Base-by-base conservation (phyloP, 1,140 invertebrate species). In the Hormaphis cornu region DNA sequence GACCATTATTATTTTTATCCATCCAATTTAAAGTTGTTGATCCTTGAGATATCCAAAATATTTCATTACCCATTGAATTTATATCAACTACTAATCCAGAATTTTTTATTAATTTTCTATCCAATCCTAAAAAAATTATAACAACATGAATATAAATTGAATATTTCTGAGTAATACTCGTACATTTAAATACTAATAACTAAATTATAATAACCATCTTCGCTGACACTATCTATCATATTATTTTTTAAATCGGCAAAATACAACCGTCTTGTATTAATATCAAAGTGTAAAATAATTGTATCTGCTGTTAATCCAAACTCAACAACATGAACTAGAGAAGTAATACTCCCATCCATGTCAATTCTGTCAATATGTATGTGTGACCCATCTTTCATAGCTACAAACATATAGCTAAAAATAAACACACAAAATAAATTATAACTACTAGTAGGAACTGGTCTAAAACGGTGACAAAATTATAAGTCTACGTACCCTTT, bases 361-460 rank as follows among this genome's bases (percentile, higher is more conserved):
- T 79, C 74, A 59, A 84, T 75, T 22, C 83, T 79, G 73, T 86
- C 84, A 18, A 90, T 83, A 35, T 83, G 81, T 18, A 80, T 79
- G 9, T 77, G 42, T 75, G 2, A 79, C 69, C 0, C 76, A 75
- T 8, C 71, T 79, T 69, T 76, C 73, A 14, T 87, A 79, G 85
- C 83, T 0, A 89, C 80, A 69, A 85, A 84, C 81, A 89, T 84
- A n/a, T 82, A 74, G 14, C 85, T 87, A 70, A 18, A 78, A 75
- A 70, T 75, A 75, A 59, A 72, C 70, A 28, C 12, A 12, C 30
- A 33, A 20, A 20, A 16, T 16, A 28, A 52, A 26, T 28, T 28
- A 28, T n/a, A n/a, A 52, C 1, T 3, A n/a, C n/a, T 2, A 42
- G 6, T 42, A 3, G 3, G 16, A 6, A 42, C 16, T 12, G n/a